Evolutionary conservation across 2,888 invertebrate species (phyloP), one percentile per base, ranked within the genome.

Genomic region (Volucella bombylans): DNA sequence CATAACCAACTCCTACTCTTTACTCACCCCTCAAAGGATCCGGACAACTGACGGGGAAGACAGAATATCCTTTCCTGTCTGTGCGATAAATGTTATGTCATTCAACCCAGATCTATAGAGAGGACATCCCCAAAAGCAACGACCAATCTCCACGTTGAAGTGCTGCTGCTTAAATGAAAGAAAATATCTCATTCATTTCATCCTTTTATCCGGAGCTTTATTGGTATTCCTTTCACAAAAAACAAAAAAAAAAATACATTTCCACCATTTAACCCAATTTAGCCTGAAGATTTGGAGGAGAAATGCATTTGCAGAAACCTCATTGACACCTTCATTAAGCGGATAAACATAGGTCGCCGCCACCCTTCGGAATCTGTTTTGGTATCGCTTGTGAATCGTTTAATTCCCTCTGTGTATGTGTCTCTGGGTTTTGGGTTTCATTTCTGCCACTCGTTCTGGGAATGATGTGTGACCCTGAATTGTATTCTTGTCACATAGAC

Each of bases 241-340:
- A 52, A 57, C 23, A 72, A 45, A 45, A 61, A 43, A 64, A 77
- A 61, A 61, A 50, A 77, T 39, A 69, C 47, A 45, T 57, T 57
- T 1, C 54, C 9, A 31, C 31, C 43, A 54, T 72, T 55, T 73
- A 73, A 64, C 73, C 73, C 73, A 73, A 73, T 73, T 73, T 73
- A 47, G 73, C 41, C 41, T 50, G 14, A 31, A 31, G 31, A 31
- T 41, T 65, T 45, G 43, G 10, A 6, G 15, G 15, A 39, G 69
- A 31, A 31, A 57, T 78, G 78, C 62, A 78, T 65, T 74, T 64
- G 12, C 11, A 38, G 71, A 68, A 57, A 43, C 50, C 69, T 79
- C 82, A 79, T 83, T 83, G 79, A 83, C 82, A 83, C 79, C 64
- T 74, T 79, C 82, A 83, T 83, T 83, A 74, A 69, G 65, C 69